phyloP scores from a whole-genome alignment of 2,888 invertebrate genomes.

The Coremacera marginata region DNA sequence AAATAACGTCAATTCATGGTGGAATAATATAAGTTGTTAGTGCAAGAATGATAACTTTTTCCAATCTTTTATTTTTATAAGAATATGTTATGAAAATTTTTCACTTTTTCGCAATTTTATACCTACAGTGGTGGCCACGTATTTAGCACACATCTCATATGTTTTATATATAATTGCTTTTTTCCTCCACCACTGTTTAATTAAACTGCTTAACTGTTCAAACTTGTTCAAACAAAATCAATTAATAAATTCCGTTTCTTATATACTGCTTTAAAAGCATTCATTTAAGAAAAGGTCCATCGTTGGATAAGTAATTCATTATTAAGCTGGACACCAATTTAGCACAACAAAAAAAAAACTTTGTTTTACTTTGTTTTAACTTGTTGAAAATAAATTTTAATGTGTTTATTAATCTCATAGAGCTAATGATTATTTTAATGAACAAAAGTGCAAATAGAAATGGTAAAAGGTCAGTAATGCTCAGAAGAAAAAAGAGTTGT shows the following conservation, averaged over 20 bases:
- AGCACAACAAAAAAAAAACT: neutral
- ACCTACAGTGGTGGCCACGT: conserved; percentile 7
- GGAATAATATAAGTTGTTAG: too few species aligned
- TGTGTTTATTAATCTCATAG: too few species aligned
- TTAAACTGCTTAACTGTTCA: too few species aligned
- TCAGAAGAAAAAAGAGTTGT: neutral
- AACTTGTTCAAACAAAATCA: too few species aligned
- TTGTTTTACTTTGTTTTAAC: too few species aligned
- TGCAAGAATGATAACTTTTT: too few species aligned
- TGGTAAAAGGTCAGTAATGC: neutral
- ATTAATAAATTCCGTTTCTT: neutral
- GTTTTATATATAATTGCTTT: too few species aligned
- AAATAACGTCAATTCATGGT: too few species aligned
- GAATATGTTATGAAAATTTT: too few species aligned
- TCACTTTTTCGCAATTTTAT: too few species aligned
- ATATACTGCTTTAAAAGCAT: neutral
- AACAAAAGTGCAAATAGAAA: neutral
- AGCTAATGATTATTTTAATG: neutral
- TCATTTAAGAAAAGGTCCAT: neutral
- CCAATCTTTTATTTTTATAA: too few species aligned
- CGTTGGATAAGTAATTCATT: neutral
- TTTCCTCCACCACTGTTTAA: neutral
- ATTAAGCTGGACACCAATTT: neutral
- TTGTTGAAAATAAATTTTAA: too few species aligned
- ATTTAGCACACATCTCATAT: neutral